A percentile compares a stretch with the other conserved stretches of the same genome.
Evolutionary conservation across 2,797 vertebrate genomes (phyloP).

Genomic region (Melopsittacus undulatus): DNA sequence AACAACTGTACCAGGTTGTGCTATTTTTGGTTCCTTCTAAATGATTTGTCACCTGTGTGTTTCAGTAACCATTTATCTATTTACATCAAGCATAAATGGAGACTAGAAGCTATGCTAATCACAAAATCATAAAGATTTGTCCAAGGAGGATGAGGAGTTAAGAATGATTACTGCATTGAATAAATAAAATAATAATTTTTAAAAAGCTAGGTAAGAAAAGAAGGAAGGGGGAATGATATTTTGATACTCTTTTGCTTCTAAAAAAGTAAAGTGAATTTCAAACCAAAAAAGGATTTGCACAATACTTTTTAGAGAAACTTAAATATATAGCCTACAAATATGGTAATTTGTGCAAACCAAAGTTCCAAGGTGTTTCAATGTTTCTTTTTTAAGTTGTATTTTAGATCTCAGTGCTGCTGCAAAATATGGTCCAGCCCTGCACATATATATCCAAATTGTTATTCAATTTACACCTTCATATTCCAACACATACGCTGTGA

Average conservation of each 20-base stretch:
- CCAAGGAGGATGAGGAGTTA: background rate
- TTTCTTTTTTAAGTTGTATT: background rate
- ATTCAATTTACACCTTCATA: background rate
- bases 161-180: background rate
- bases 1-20: background rate
- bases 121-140: background rate
- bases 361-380: background rate
- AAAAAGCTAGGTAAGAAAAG: background rate
- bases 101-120: background rate
- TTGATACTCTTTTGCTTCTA: background rate
- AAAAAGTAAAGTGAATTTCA: background rate
- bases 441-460: background rate
- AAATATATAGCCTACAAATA: background rate
- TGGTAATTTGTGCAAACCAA: background rate
- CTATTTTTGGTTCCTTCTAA: background rate
- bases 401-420: background rate
- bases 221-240: background rate
- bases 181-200: background rate
- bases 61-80: background rate
- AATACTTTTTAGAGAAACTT: background rate
- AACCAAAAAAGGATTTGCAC: background rate
- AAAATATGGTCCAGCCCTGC: background rate
- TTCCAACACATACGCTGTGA: background rate
- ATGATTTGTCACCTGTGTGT: background rate
- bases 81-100: background rate